A percentile compares a stretch with the other conserved stretches of the same genome.
These are phyloP conservation scores for Andrena dorsata DNA, from an alignment of 2,888 invertebrate genomes.

Conservation along the genomic window DNA sequence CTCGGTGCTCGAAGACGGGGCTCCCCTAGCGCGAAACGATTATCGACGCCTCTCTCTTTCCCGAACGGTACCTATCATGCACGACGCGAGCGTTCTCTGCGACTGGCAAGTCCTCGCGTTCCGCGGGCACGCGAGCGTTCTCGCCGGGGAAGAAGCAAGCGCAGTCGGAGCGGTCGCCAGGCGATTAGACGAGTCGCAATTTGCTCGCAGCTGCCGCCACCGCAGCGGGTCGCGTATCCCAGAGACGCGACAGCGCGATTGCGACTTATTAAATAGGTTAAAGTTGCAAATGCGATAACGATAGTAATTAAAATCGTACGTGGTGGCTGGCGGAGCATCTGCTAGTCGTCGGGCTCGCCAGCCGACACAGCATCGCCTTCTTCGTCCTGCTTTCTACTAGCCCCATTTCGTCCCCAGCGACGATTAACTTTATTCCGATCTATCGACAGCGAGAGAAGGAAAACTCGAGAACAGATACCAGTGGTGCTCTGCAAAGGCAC, in stretches of 20 bases:
- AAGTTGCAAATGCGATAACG: conserved; percentile 81
- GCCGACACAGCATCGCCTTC: conserved; percentile 36
- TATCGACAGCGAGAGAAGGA: not conserved
- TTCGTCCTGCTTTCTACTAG: conserved; percentile 50
- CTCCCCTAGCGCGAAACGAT: not conserved
- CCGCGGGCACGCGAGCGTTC: not conserved
- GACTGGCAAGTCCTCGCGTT: not conserved
- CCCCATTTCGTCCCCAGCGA: conserved; percentile 32
- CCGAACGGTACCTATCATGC: not conserved
- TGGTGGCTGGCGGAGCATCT: conserved; percentile 57
- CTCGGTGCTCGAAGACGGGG: not conserved
- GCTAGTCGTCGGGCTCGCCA: conserved; percentile 59
- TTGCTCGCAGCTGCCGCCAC: conserved; percentile 66
- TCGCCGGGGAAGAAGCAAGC: not conserved
- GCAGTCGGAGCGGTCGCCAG: conserved; percentile 24
- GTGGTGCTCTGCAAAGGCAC: not conserved
- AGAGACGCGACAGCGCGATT: conserved; percentile 64
- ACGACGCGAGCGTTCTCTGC: no score
- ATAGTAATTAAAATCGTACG: conserved; percentile 78
- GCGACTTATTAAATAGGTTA: conserved; percentile 81
- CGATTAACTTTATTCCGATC: no score
- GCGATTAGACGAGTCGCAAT: conserved; percentile 27
- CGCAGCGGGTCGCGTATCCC: conserved; percentile 24
- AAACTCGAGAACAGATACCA: not conserved
- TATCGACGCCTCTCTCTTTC: not conserved